Evolutionary conservation across 1,140 invertebrate genomes (phyloP), one percentile per base, ranked within the genome.

Genomic region (Pseudachorutes palmiensis): DNA sequence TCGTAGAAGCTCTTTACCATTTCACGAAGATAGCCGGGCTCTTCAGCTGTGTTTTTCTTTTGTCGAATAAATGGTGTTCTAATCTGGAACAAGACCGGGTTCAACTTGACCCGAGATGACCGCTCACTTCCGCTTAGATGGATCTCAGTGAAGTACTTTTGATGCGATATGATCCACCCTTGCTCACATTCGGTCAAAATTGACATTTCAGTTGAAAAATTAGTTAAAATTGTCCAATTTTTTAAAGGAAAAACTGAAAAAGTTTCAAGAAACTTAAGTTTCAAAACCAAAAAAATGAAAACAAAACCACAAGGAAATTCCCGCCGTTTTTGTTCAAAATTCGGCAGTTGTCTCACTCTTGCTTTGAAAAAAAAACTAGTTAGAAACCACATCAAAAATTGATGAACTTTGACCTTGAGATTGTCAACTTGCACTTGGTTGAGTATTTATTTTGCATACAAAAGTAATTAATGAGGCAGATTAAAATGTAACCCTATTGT

Each of bases 121-220:
- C 28, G 2, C 12, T 2, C 24, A n/a, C 31, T 63, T n/a, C n/a
- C n/a, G n/a, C n/a, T 32, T 57, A 69, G 45, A 65, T 61, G 24
- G 22, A 72, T 49, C 1, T 67, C 48, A 12, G 45, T 62, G 31
- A 68, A 68, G 51, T 26, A 70, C 30, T 48, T 29, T 24, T 30
- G 14, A 59, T 72, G 70, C 1, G 67, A 69, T 33, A 72, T 69
- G 26, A 71, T 69, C 70, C 70, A 71, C 2, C 70, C 66, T 14
- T 64, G 36, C 2, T 66, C 70, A 33, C 1, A 32, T 26, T 5
- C 31, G 12, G 36, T 22, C 12, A 66, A 26, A 3, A 71, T 66
- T 33, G 70, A 69, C 70, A 71, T 71, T 33, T 31, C 30, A 36
- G 14, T 45, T 31, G 9, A 63, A 19, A 3, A 24, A 26, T 9